Evolutionary conservation across 2,797 vertebrate genomes (phyloP).

Genomic region (Acrossocheilus fasciatus): DNA sequence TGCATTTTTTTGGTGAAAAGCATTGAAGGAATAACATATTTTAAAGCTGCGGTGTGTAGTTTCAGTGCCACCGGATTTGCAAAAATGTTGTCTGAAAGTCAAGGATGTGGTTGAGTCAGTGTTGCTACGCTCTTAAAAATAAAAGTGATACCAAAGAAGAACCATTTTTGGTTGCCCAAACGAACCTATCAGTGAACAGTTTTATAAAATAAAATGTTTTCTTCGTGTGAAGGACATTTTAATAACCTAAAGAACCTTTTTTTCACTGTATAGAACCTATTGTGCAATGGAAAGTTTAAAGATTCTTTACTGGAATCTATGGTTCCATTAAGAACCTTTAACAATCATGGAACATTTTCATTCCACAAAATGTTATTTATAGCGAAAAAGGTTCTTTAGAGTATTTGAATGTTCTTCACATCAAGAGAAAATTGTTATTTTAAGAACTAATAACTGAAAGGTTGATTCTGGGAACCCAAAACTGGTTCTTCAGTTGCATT

Average conservation of each 20-base stretch:
- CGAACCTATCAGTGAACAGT: background rate
- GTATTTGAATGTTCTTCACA: background rate
- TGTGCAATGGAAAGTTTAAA: background rate
- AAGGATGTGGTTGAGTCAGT: background rate
- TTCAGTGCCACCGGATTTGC: background rate
- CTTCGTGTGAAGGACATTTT: background rate
- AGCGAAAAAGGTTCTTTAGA: background rate
- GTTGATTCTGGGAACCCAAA: background rate
- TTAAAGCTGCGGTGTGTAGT: slow-evolving; percentile 13
- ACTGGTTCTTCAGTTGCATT: background rate
- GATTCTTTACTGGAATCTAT: background rate
- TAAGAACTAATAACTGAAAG: background rate
- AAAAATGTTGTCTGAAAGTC: background rate
- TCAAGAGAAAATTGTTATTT: background rate
- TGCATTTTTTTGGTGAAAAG: background rate
- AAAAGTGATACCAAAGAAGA: slow-evolving; percentile 3
- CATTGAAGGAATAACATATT: slow-evolving; percentile 1
- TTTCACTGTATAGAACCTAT: background rate
- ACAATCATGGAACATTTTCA: background rate
- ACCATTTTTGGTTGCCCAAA: background rate
- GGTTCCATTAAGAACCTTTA: background rate
- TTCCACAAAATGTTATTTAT: background rate
- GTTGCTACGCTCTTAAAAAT: background rate
- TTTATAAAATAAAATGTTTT: background rate
- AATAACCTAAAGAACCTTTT: background rate